phyloP scores from a whole-genome alignment of 2,113 vertebrate species.

The Paramisgurnus dabryanus region DNA sequence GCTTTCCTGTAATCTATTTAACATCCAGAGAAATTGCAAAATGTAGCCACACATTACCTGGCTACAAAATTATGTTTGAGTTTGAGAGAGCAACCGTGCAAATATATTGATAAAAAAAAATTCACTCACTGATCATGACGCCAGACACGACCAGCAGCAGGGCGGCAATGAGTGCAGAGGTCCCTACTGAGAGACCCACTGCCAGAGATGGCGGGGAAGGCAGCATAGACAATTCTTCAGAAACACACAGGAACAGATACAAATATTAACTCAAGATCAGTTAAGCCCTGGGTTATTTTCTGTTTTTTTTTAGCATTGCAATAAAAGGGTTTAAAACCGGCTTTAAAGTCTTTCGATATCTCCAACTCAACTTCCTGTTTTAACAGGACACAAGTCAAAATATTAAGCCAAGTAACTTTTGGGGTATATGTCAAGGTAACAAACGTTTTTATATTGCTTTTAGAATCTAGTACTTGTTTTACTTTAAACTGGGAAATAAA shows the following conservation, averaged over 20 bases:
- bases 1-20: slow-evolving; percentile 7
- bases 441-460: too few relatives aligned
- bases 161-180: slow-evolving; percentile 91
- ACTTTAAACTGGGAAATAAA: neutral
- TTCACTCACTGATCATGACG: slow-evolving; percentile 95
- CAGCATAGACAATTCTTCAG: slow-evolving; percentile 53
- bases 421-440: too few relatives aligned
- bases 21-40: neutral
- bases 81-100: neutral
- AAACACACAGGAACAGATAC: slow-evolving; percentile 49
- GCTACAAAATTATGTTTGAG: neutral
- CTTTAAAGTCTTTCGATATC: too few relatives aligned
- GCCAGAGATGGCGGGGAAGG: slow-evolving; percentile 75
- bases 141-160: slow-evolving; percentile 93
- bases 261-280: neutral
- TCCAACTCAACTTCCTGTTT: too few relatives aligned
- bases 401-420: too few relatives aligned
- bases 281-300: neutral
- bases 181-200: slow-evolving; percentile 90
- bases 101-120: neutral
- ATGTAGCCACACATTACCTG: neutral
- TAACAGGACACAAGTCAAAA: too few relatives aligned
- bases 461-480: too few relatives aligned
- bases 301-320: too few relatives aligned
- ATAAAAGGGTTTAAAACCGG: too few relatives aligned